A percentile compares a stretch with the other conserved stretches of the same genome.
Conservation (phyloP, 2,888 invertebrate genomes). For the Drosophila birchii region DNA sequence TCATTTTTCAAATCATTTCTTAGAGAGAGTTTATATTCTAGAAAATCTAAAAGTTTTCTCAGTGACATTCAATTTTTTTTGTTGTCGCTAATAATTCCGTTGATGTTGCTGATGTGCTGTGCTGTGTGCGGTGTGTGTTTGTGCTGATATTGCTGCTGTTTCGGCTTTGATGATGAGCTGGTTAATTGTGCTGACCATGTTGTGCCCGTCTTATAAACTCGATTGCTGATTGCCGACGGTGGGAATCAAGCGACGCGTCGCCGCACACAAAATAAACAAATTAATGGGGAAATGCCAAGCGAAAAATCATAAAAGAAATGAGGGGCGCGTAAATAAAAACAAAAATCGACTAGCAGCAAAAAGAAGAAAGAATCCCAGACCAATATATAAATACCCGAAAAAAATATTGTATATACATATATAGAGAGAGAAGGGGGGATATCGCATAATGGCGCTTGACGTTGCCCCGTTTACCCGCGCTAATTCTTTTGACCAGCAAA, state of each 20-base stretch:
- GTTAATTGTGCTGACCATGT: slow-evolving; percentile 69
- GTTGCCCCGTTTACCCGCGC: slow-evolving; percentile 67
- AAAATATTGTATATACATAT: slow-evolving; percentile 6
- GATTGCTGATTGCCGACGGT: slow-evolving; percentile 76
- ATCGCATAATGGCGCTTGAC: slow-evolving; percentile 75
- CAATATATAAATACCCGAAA: slow-evolving; percentile 15
- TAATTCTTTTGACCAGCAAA: slow-evolving; percentile 80
- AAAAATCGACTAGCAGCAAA: slow-evolving; percentile 9
- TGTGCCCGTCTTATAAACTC: slow-evolving; percentile 70
- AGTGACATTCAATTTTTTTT: background rate
- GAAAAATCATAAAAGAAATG: slow-evolving; percentile 54
- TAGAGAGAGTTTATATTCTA: no score
- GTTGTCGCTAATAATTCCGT: slow-evolving; percentile 14
- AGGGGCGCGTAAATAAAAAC: slow-evolving; percentile 27
- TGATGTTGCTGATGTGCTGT: slow-evolving; percentile 11
- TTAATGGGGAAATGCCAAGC: slow-evolving; percentile 74
- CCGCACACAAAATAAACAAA: slow-evolving; percentile 70
- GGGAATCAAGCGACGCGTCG: slow-evolving; percentile 33
- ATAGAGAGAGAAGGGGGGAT: slow-evolving; percentile 44
- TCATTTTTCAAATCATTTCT: no score
- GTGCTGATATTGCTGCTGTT: slow-evolving; percentile 34
- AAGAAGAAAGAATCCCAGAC: slow-evolving; percentile 16
- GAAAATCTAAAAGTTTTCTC: background rate
- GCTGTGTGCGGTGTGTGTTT: background rate
- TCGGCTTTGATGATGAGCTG: slow-evolving; percentile 48